Base-by-base conservation (phyloP, 64 coral and sea anemone genomes). In the Actinia equina region DNA sequence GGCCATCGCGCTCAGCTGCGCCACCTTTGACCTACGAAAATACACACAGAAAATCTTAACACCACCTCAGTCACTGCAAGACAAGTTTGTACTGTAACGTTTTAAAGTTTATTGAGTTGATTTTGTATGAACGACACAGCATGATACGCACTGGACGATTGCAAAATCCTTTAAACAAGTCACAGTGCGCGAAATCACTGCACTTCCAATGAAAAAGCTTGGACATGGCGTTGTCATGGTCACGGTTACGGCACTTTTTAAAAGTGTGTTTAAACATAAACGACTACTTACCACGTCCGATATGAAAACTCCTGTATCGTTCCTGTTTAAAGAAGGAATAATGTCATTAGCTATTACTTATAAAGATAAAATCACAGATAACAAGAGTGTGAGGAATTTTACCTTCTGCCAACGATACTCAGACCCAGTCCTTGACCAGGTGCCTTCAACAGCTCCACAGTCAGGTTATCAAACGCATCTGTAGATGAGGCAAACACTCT, bases 371-470 rank as follows among this genome's bases (percentile, higher is more conserved):
- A 12, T 57, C 6, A 57, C 55, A 57, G 10, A 16, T 14, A 57
- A 44, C 85, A 22, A 14, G 43, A 49, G 85, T 22, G 49, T 3
- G 20, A 26, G n/a, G n/a, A 41, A 15, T 25, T 78, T 60, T 53
- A 98, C 95, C 92, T 91, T 87, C 95, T 94, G 52, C 92, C 95
- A 22, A 98, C 95, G 16, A 98, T 98, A 80, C 95, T 98, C 30
- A 98, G 52, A 44, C 95, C 95, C 17, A 98, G 92, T 69, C 95
- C 89, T 52, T 98, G 95, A n/a, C 95, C 95, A n/a, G 95, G 95
- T 59, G 88, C 88, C 59, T 90, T 98, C 84, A 89, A 83, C 58
- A 98, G 77, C 44, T 94, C 89, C 7, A 98, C 88, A 3, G 77
- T 89, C 16, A 98, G 19, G 69, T 89, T 92, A 13, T 98, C 95